These are phyloP conservation scores for Hyposoter didymator DNA, from an alignment of 2,888 invertebrate species.

Conservation along the genomic window DNA sequence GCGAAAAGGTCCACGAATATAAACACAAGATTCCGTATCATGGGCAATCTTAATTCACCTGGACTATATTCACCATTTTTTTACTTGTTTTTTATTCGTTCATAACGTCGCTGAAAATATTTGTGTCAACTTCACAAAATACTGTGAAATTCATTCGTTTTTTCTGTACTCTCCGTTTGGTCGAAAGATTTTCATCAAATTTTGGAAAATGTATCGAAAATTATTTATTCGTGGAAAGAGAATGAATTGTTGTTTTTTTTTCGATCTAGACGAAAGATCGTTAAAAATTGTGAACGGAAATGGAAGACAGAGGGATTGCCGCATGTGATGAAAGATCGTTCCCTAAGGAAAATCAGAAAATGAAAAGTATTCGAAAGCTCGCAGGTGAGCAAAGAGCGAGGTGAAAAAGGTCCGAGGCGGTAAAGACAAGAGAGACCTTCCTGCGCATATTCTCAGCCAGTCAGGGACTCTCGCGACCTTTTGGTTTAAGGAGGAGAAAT, in stretches of 20 bases:
- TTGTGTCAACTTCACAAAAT: background rate
- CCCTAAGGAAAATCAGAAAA: background rate
- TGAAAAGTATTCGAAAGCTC: conserved; percentile 8
- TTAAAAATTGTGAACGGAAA: background rate
- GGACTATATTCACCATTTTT: background rate
- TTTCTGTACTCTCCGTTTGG: background rate
- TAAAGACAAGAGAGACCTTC: conserved; percentile 7
- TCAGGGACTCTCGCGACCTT: conserved; percentile 18
- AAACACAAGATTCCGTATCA: background rate
- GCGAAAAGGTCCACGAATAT: conserved; percentile 9
- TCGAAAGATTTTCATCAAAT: background rate
- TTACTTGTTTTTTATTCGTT: background rate
- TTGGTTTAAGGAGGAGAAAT: conserved; percentile 36
- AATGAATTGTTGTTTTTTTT: background rate
- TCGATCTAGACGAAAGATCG: background rate
- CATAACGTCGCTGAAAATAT: background rate
- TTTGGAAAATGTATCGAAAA: background rate
- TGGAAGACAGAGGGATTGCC: background rate
- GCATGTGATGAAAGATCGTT: background rate
- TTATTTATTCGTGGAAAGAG: background rate
- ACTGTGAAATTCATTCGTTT: background rate
- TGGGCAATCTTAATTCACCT: too few relatives aligned
- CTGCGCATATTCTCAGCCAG: conserved; percentile 16
- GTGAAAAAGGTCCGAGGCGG: conserved; percentile 46
- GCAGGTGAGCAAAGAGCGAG: conserved; percentile 36